These are phyloP conservation scores for Brachypodius melanocephalos DNA, from an alignment of 2,113 vertebrate species.

Conservation along the genomic window DNA sequence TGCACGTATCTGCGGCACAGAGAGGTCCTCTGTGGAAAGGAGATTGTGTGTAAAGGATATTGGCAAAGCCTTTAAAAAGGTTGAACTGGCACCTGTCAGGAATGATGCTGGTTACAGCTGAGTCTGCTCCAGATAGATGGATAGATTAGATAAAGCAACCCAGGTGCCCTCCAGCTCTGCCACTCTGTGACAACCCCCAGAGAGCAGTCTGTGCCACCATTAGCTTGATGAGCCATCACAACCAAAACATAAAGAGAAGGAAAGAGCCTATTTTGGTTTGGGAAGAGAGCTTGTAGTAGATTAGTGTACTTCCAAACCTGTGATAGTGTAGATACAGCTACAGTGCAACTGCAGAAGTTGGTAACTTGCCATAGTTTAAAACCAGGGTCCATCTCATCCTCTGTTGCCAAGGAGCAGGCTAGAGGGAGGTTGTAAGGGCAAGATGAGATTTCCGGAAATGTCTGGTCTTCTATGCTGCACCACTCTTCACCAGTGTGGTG, in stretches of 20 bases:
- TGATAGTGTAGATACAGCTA: not conserved
- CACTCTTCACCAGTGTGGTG: rapidly evolving
- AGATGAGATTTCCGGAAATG: not conserved
- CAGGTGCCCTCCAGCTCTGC: not conserved
- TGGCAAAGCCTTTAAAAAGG: not conserved
- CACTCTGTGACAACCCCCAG: not conserved
- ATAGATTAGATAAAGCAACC: not conserved
- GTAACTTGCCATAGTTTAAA: not conserved
- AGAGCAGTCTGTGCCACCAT: not conserved
- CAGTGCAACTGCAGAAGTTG: not conserved
- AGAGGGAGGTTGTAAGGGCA: not conserved
- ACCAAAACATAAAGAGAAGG: not conserved
- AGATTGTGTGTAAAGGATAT: not conserved
- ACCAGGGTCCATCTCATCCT: not conserved
- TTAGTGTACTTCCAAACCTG: not conserved
- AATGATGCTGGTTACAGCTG: rapidly evolving
- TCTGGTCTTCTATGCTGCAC: rapidly evolving
- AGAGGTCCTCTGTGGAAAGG: not conserved
- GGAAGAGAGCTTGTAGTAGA: not conserved
- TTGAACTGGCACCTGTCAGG: not conserved
- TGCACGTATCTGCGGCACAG: rapidly evolving
- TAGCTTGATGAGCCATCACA: not conserved
- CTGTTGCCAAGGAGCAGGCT: not conserved
- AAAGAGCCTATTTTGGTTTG: not conserved
- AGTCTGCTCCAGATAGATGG: not conserved